Conservation (phyloP, 2,113 vertebrate genomes). For the Strix aluco region DNA sequence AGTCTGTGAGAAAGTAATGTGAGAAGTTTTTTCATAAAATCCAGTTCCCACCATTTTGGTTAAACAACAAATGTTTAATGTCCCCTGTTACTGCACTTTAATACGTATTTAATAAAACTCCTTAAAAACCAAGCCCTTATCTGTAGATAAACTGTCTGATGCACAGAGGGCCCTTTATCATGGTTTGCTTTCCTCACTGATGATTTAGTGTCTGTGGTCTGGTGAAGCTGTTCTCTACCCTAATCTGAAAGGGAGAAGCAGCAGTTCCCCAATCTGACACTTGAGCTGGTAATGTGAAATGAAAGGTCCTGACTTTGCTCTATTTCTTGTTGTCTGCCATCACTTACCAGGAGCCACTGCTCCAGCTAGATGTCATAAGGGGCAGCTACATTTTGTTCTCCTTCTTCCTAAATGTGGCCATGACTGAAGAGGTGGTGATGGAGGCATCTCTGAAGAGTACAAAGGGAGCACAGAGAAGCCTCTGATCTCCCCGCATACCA, state of each 20-base stretch:
- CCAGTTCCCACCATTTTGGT: not conserved
- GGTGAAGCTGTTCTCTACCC: not conserved
- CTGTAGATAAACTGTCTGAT: rapidly evolving
- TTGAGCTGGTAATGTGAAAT: not conserved
- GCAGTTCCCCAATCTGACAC: not conserved
- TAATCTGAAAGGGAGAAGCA: not conserved
- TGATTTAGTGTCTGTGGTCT: not conserved
- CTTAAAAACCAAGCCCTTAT: not conserved
- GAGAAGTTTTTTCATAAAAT: not conserved
- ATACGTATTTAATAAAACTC: not conserved
- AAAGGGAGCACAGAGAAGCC: not conserved
- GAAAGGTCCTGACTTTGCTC: not conserved
- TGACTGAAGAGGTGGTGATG: not conserved
- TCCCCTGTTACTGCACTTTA: not conserved
- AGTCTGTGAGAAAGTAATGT: not conserved
- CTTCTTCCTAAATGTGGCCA: not conserved
- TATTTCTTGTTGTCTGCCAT: not conserved
- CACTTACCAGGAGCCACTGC: not conserved
- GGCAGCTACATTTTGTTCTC: not conserved
- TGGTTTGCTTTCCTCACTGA: not conserved
- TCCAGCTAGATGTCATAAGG: not conserved
- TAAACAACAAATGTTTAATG: not conserved
- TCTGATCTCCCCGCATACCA: not conserved
- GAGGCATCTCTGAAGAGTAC: not conserved
- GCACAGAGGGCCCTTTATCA: not conserved